phyloP scores from a whole-genome alignment of 2,113 vertebrate species.

The Malaclemys terrapin region DNA sequence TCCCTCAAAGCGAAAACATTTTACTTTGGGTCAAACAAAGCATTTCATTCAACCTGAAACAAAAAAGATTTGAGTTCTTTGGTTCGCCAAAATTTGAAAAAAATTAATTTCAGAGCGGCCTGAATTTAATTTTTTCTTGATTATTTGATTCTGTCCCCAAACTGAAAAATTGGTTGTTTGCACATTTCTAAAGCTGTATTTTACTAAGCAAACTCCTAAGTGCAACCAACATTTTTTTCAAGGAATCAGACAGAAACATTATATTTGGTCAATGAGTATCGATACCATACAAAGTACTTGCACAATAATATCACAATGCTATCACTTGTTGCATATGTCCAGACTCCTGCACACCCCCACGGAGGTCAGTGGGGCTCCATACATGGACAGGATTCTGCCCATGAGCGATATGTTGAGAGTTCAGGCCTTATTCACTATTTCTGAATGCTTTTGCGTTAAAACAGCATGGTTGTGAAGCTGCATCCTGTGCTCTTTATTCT shows the following conservation, averaged over 20 bases:
- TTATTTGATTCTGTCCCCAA: neutral
- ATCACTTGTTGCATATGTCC: rapidly evolving
- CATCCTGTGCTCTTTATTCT: rapidly evolving
- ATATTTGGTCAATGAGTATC: rapidly evolving
- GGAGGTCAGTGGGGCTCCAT: rapidly evolving
- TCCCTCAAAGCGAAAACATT: neutral
- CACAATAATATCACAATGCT: rapidly evolving
- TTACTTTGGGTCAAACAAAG: neutral
- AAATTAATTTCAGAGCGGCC: neutral
- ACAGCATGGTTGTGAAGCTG: rapidly evolving
- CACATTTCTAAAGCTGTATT: neutral
- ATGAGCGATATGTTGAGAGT: neutral
- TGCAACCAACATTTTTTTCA: neutral
- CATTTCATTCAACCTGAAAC: neutral
- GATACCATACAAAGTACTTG: rapidly evolving
- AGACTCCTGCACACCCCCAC: rapidly evolving
- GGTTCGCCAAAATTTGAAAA: neutral
- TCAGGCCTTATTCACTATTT: neutral
- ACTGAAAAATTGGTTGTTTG: neutral
- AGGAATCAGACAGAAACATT: rapidly evolving
- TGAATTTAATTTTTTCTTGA: neutral
- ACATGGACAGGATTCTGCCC: rapidly evolving
- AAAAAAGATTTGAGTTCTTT: neutral
- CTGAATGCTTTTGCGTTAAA: rapidly evolving
- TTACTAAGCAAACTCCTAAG: neutral